Evolutionary conservation across 2,888 invertebrate genomes (phyloP), one percentile per base, ranked within the genome.

Genomic region (Altica lythri): DNA sequence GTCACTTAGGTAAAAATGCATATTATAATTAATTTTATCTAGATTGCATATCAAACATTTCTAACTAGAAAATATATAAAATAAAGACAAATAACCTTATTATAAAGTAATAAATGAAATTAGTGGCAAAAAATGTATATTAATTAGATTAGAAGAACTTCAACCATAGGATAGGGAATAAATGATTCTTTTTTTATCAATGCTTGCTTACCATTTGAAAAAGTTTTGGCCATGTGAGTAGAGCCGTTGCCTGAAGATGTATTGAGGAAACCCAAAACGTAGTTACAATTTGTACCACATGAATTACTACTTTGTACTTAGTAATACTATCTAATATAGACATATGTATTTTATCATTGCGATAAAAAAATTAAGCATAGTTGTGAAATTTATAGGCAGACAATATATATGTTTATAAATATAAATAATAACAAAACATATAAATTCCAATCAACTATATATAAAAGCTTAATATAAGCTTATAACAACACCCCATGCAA

Each of bases 191-290:
- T 8, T n/a, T n/a, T n/a, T n/a, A n/a, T 4, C 40, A 30, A 30
- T 40, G 29, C 49, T 55, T 56, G 61, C 61, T 61, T 62, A 62
- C 59, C 59, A 49, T 59, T 51, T 51, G 13, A 27, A 43, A 44
- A 51, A 44, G 32, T 27, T 18, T 48, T 19, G 38, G 9, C 45
- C 22, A 17, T 17, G 34, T 17, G n/a, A n/a, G 34, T n/a, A 42
- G 12, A 19, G 12, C 10, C 16, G 22, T 43, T 17, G 40, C 40
- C 9, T 30, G 46, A 27, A 40, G 47, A 17, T 40, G 46, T 25
- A 4, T 40, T 46, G 40, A 19, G 8, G 25, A 27, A 42, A 34
- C 9, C 37, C 37, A 10, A 30, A 25, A 52, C 12, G 27, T 42
- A 38, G 40, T 45, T 27, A 32, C 38, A 34, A 17, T 13, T 30